Evolutionary conservation across 2,113 vertebrate species (phyloP), one percentile per base, ranked within the genome.

Genomic region (Lutjanus erythropterus): DNA sequence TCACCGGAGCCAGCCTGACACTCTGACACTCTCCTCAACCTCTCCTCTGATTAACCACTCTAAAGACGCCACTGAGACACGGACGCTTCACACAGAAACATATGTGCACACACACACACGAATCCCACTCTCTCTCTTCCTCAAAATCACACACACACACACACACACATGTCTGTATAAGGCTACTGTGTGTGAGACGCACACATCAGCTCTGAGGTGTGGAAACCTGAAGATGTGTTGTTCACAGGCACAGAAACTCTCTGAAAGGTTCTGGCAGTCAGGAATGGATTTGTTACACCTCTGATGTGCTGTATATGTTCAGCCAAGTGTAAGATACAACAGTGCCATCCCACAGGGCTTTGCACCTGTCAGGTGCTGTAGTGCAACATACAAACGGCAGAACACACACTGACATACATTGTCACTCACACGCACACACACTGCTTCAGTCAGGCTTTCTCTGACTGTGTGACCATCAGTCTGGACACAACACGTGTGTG

Each of bases 221-320:
- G 89, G 91, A 93, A 91, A 93, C 84, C 85, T 75, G 92, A 50
- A 89, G 88, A 91, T 87, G 88, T 91, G 88, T 90, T 92, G 89
- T 91, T 92, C 90, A 84, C 91, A 85, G 89, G 86, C 89, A 82
- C 65, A 89, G 73, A 64, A 77, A 78, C 86, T 78, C 85, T 81
- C 90, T 91, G 89, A 93, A 79, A 89, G 86, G 88, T 92, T 91
- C 87, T 88, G 84, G 84, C 90, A 87, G 91, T 80, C 89, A 87
- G 69, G 87, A 89, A 95, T 95, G 91, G 93, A 94, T 95, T 95
- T 94, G 82, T 94, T 91, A 85, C 94, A 95, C 94, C 90, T 95
- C 90, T 88, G 92, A 94, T 93, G 89, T 92, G 91, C 88, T 86
- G 88, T 87, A 86, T 87, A 91, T 78, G 89, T 91, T 87, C 91